Conservation (phyloP, 2,888 invertebrate species). For the Caenorhabditis doughertyi region DNA sequence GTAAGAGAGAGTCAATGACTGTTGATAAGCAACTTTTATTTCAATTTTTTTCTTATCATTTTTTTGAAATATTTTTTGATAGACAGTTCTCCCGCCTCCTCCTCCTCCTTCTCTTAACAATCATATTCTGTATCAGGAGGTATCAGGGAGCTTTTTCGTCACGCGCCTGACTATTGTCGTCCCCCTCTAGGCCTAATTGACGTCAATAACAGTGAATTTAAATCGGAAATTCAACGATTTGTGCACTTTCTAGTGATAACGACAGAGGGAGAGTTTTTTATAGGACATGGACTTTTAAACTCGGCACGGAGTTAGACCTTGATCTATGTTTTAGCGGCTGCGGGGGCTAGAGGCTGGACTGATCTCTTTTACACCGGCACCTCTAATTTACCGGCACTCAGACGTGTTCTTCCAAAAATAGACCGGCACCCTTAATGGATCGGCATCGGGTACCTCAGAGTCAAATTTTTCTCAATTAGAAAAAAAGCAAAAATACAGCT, state of each 20-base stretch:
- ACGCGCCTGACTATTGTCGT: neutral
- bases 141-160: constrained; percentile 1
- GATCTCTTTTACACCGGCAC: too few relatives aligned
- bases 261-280: neutral
- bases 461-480: too few relatives aligned
- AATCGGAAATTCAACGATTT: neutral
- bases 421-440: too few relatives aligned
- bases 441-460: too few relatives aligned
- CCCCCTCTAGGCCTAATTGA: constrained; percentile 1
- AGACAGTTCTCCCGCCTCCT: neutral
- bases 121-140: constrained; percentile 12
- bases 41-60: constrained; percentile 15
- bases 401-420: too few relatives aligned
- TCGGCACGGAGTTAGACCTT: neutral
- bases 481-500: too few relatives aligned
- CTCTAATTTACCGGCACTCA: too few relatives aligned
- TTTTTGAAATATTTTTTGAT: constrained; percentile 14
- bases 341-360: neutral
- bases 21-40: constrained; percentile 15
- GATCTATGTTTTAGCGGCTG: constrained; percentile 14
- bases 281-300: constrained; percentile 18
- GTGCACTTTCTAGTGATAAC: constrained; percentile 22
- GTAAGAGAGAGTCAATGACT: neutral
- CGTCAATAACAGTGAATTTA: constrained; percentile 7
- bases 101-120: neutral